phyloP scores from a whole-genome alignment of 1,140 invertebrate genomes.

The Drosophila trapezifrons region DNA sequence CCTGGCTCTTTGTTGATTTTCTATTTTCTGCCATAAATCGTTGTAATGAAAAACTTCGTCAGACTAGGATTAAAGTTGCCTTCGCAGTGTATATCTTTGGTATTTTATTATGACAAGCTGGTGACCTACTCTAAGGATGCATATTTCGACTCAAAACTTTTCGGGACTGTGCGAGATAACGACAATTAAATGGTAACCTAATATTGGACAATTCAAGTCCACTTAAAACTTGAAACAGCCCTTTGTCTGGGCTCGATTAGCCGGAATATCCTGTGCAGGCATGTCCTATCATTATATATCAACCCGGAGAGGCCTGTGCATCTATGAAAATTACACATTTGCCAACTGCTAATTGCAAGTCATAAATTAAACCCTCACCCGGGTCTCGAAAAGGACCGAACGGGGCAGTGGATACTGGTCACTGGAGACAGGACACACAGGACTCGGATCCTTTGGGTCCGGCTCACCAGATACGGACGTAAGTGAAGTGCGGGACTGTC shows the following conservation, averaged over 20 bases:
- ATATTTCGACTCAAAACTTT: constrained; percentile 2
- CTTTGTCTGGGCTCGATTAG: constrained; percentile 34
- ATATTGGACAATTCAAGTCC: constrained; percentile 24
- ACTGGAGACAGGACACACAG: constrained; percentile 12
- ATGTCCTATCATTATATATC: constrained; percentile 55
- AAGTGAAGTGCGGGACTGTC: constrained; percentile 57
- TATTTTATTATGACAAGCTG: constrained; percentile 15
- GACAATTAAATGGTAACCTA: constrained; percentile 31
- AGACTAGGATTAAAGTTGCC: constrained; percentile 9
- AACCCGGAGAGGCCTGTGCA: constrained; percentile 28
- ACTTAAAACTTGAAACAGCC: constrained; percentile 38
- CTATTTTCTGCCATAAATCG: constrained; percentile 18
- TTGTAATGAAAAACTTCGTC: constrained; percentile 20
- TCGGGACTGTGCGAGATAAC: not conserved
- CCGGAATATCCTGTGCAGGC: constrained; percentile 27
- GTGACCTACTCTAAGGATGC: constrained; percentile 14
- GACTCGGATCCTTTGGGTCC: constrained; percentile 21
- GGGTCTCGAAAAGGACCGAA: constrained; percentile 21
- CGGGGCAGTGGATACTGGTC: constrained; percentile 11
- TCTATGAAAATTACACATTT: constrained; percentile 75
- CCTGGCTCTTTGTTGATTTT: constrained; percentile 14
- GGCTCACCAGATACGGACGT: constrained; percentile 12
- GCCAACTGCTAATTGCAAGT: constrained; percentile 78
- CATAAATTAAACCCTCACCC: constrained; percentile 65
- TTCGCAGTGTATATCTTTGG: not conserved